A percentile compares a stretch with the other conserved stretches of the same genome.
Evolutionary conservation across 2,888 invertebrate species (phyloP).

Genomic region (Sinelater perroti): DNA sequence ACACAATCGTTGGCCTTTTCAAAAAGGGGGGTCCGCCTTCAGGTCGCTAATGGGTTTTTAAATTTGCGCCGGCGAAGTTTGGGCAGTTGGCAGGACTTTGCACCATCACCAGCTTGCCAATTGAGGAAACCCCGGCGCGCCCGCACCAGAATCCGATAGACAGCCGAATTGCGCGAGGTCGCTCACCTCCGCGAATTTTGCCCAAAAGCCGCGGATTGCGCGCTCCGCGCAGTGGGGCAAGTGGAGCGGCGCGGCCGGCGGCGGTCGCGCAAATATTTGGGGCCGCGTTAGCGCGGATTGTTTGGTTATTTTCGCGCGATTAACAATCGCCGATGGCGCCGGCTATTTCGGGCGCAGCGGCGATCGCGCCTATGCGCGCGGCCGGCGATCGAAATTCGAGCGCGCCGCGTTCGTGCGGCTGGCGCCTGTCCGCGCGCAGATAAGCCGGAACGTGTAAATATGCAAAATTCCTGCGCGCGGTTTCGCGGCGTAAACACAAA

Average conservation of each 20-base stretch:
- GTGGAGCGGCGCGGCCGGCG: not conserved
- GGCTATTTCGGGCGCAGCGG: slow-evolving; percentile 49
- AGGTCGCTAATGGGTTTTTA: no score
- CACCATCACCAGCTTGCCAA: no score
- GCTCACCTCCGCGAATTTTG: no score
- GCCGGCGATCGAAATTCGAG: not conserved
- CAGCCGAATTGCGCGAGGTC: no score
- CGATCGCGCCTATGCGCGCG: not conserved
- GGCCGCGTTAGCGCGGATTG: slow-evolving; percentile 33
- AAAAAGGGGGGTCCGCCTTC: no score
- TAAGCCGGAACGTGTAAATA: slow-evolving; percentile 19
- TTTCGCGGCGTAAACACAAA: not conserved
- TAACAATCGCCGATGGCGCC: slow-evolving; percentile 48
- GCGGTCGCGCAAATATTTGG: slow-evolving; percentile 29
- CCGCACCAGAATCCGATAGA: no score
- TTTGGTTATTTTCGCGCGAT: slow-evolving; percentile 39
- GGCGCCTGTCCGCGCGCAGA: slow-evolving; percentile 12
- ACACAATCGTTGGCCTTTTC: no score
- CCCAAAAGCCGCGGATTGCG: no score
- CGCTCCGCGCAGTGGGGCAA: no score
- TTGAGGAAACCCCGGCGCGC: no score
- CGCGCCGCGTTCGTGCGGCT: slow-evolving; percentile 3
- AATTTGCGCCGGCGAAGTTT: no score
- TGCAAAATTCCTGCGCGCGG: slow-evolving; percentile 5
- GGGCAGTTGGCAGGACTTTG: no score